A percentile compares a stretch with the other conserved stretches of the same genome.
phyloP scores from a whole-genome alignment of 2,888 invertebrate species.

The Silvanus unidentatus region DNA sequence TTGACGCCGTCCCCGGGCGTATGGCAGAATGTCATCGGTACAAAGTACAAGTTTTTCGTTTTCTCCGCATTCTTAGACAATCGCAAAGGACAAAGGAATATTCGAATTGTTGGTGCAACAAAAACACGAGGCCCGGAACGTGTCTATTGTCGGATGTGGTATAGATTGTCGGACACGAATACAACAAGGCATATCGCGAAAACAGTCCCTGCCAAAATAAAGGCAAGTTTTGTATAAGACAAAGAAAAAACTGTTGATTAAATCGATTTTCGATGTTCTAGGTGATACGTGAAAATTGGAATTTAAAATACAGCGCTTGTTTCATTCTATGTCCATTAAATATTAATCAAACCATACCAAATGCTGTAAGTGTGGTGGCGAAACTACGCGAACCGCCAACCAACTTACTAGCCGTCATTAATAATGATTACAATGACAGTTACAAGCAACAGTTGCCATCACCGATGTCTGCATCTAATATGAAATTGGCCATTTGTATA shows the following conservation, averaged over 20 bases:
- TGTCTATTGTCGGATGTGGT: slow-evolving; percentile 77
- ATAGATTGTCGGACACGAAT: slow-evolving; percentile 44
- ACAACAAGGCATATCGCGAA: slow-evolving; percentile 45
- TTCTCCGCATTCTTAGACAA: slow-evolving; percentile 87
- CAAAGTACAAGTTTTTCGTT: slow-evolving; percentile 82
- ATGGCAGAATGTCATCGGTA: slow-evolving; percentile 73
- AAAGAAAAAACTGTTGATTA: neutral
- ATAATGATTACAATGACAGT: slow-evolving; percentile 48
- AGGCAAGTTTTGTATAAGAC: slow-evolving; percentile 54
- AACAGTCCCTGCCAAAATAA: slow-evolving; percentile 69
- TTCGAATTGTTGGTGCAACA: slow-evolving; percentile 82
- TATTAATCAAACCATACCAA: slow-evolving; percentile 55
- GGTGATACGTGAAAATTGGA: slow-evolving; percentile 92
- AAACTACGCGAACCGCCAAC: slow-evolving; percentile 55
- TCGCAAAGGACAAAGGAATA: slow-evolving; percentile 58
- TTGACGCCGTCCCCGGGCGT: slow-evolving; percentile 65
- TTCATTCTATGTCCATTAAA: slow-evolving; percentile 78
- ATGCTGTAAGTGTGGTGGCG: slow-evolving; percentile 65
- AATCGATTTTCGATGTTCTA: slow-evolving; percentile 33
- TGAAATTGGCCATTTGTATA: slow-evolving; percentile 67
- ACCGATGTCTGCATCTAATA: slow-evolving; percentile 24
- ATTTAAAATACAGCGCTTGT: slow-evolving; percentile 84
- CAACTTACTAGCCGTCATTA: slow-evolving; percentile 60
- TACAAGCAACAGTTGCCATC: slow-evolving; percentile 18
- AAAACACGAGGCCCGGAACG: slow-evolving; percentile 78